Evolutionary conservation across 1,140 invertebrate genomes (phyloP).

Genomic region (Chironomus striatipennis): DNA sequence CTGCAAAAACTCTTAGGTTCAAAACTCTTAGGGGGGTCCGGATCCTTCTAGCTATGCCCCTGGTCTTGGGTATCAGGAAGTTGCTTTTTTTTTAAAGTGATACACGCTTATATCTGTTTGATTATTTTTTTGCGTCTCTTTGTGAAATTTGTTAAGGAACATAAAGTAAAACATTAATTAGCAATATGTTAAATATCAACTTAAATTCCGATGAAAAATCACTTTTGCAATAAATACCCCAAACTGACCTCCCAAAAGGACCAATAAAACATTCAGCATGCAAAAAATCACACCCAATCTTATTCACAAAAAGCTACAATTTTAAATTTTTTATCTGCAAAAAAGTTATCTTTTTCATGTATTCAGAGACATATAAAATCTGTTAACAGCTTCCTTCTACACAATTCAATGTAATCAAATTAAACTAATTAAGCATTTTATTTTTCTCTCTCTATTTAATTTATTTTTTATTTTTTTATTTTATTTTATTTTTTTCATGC

Average conservation of each 20-base stretch:
- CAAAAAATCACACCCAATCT: neutral
- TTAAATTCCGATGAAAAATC: too few relatives aligned
- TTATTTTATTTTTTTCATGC: neutral
- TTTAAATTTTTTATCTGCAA: neutral
- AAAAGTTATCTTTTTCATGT: neutral
- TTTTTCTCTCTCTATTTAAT: neutral
- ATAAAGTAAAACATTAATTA: too few relatives aligned
- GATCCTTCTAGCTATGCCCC: too few relatives aligned
- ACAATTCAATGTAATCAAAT: conserved; percentile 9
- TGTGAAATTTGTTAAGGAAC: too few relatives aligned
- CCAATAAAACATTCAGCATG: too few relatives aligned
- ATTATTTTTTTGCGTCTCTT: too few relatives aligned
- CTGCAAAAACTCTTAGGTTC: too few relatives aligned
- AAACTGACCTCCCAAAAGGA: neutral
- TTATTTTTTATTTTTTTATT: neutral
- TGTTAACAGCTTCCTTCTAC: conserved; percentile 10
- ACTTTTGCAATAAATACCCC: neutral
- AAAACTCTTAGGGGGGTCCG: too few relatives aligned
- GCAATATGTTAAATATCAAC: too few relatives aligned
- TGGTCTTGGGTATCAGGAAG: too few relatives aligned
- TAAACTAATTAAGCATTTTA: conserved; percentile 15
- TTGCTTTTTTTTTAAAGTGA: too few relatives aligned
- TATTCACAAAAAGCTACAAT: neutral
- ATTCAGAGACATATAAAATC: conserved; percentile 1
- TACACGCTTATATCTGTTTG: too few relatives aligned